Conservation (phyloP, 2,888 invertebrate genomes). For the Allygus modestus region DNA sequence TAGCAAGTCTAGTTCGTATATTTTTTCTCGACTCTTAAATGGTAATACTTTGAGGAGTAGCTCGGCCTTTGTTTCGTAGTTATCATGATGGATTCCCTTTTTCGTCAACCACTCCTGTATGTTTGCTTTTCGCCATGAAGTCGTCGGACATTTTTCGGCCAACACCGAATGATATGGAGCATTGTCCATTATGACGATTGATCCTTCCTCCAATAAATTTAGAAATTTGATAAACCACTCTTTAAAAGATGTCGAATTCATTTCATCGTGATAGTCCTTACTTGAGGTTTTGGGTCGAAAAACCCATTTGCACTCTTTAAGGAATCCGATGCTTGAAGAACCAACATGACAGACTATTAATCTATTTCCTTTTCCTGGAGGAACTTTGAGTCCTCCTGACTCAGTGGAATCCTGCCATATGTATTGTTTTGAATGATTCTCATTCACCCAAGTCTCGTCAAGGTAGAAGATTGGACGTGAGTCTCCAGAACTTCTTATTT, state of each 20-base stretch:
- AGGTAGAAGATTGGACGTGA: background rate
- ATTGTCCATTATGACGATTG: too few relatives aligned
- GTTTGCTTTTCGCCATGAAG: background rate
- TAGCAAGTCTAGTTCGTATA: conserved; percentile 10
- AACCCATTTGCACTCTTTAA: too few relatives aligned
- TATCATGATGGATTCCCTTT: background rate
- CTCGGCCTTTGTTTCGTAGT: too few relatives aligned
- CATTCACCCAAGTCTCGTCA: too few relatives aligned
- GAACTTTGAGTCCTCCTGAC: too few relatives aligned
- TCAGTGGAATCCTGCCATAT: conserved; percentile 39
- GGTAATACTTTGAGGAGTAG: conserved; percentile 18
- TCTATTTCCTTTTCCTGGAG: conserved; percentile 9
- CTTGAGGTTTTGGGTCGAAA: too few relatives aligned
- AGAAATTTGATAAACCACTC: conserved; percentile 30
- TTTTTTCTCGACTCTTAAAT: conserved; percentile 11
- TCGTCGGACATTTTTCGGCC: background rate
- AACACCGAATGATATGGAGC: too few relatives aligned
- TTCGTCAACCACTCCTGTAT: background rate
- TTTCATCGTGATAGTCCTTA: conserved; percentile 18
- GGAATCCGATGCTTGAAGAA: too few relatives aligned
- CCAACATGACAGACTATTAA: conserved; percentile 25
- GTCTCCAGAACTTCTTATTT: background rate
- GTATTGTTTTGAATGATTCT: conserved; percentile 15
- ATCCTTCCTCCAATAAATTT: too few relatives aligned
- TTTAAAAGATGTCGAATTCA: background rate